Percentiles rank a stretch among this genome's conserved stretches.
phyloP scores from a whole-genome alignment of 2,888 invertebrate genomes.

The Drosophila formosana region DNA sequence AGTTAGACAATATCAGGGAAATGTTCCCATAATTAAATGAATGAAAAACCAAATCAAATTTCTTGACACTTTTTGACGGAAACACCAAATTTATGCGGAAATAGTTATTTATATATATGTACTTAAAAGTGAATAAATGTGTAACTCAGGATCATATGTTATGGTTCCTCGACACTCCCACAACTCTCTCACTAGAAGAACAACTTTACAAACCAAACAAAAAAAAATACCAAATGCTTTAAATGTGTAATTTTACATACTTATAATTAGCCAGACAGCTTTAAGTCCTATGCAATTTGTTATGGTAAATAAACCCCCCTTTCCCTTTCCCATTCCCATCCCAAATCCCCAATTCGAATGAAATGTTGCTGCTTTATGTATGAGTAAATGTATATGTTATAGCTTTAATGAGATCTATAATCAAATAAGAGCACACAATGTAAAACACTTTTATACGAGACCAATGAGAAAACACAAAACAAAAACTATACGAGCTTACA shows the following conservation, averaged over 20 bases:
- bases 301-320: slow-evolving; percentile 5
- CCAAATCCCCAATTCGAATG: neutral
- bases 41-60: slow-evolving; percentile 34
- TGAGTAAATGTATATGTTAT: slow-evolving; percentile 30
- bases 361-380: slow-evolving; percentile 22
- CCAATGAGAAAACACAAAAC: slow-evolving; percentile 50
- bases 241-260: slow-evolving; percentile 45
- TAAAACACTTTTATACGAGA: slow-evolving; percentile 57
- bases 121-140: slow-evolving; percentile 21
- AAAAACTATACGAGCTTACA: slow-evolving; percentile 72
- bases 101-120: slow-evolving; percentile 27
- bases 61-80: slow-evolving; percentile 63
- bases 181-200: slow-evolving; percentile 22
- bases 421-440: slow-evolving; percentile 31
- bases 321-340: neutral
- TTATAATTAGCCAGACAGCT: slow-evolving; percentile 30
- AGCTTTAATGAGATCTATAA: slow-evolving; percentile 43
- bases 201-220: slow-evolving; percentile 18
- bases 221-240: slow-evolving; percentile 50
- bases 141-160: slow-evolving; percentile 53
- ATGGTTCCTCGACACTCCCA: slow-evolving; percentile 47
- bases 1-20: slow-evolving; percentile 83
- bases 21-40: slow-evolving; percentile 61
- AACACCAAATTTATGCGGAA: slow-evolving; percentile 61
- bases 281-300: slow-evolving; percentile 44